Evolutionary conservation across 2,113 vertebrate genomes (phyloP).

Genomic region (Pyxicephalus adspersus): DNA sequence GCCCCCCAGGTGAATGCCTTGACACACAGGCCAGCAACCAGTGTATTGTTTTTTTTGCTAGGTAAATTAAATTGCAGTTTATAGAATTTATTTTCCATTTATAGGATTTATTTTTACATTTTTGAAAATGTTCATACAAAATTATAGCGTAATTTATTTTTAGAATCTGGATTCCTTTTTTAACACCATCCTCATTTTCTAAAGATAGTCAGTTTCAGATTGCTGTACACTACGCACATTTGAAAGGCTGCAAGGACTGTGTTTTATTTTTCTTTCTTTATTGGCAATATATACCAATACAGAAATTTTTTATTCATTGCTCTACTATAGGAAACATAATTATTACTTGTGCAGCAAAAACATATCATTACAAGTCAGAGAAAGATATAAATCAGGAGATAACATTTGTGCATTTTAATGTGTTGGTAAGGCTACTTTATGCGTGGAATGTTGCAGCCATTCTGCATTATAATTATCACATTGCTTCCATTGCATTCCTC

Average conservation of each 20-base stretch:
- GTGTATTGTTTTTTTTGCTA: too few species aligned
- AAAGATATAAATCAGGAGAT: slow-evolving; percentile 10
- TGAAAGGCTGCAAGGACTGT: neutral
- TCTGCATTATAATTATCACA: neutral
- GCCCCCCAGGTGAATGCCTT: too few species aligned
- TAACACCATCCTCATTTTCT: too few species aligned
- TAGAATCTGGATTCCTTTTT: too few species aligned
- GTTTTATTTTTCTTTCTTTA: neutral
- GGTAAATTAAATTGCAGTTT: too few species aligned
- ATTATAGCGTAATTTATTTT: too few species aligned
- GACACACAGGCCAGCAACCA: too few species aligned
- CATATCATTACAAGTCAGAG: slow-evolving; percentile 1
- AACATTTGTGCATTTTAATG: neutral
- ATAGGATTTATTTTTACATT: too few species aligned
- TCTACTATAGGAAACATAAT: slow-evolving; percentile 4
- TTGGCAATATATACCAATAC: neutral
- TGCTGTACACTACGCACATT: too few species aligned
- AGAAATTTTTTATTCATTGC: neutral
- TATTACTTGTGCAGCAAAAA: neutral
- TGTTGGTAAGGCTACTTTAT: neutral
- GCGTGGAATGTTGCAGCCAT: neutral
- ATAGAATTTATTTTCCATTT: too few species aligned
- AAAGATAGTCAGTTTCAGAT: too few species aligned
- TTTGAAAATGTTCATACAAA: too few species aligned
- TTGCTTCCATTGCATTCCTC: neutral